These are phyloP conservation scores for Cephus nigrinus DNA, from an alignment of 2,888 invertebrate species.

Conservation along the genomic window DNA sequence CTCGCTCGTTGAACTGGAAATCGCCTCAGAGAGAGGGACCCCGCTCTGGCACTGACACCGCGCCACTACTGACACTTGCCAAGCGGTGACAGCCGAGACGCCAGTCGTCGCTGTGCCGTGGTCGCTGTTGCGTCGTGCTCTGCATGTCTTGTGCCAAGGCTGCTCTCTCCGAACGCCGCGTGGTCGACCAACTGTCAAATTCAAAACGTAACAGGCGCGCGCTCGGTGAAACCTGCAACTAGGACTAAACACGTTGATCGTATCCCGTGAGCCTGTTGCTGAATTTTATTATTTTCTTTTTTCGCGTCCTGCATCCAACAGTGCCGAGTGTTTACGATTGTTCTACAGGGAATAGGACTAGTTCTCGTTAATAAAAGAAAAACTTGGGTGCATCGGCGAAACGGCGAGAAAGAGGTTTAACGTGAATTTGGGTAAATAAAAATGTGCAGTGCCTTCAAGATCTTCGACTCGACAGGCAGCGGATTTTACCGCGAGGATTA, in stretches of 20 bases:
- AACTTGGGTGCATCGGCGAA: neutral
- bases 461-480: conserved; percentile 35
- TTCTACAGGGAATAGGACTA: neutral
- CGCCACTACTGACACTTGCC: conserved; percentile 46
- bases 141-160: neutral
- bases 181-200: conserved; percentile 12
- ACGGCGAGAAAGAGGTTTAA: neutral
- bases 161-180: neutral
- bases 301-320: neutral
- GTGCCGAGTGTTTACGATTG: neutral
- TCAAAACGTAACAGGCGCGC: neutral
- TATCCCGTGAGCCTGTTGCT: neutral
- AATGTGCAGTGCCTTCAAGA: conserved; percentile 25
- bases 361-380: neutral
- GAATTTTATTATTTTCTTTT: neutral
- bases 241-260: neutral
- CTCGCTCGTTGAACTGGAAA: neutral
- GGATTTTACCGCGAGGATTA: conserved; percentile 43
- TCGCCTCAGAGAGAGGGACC: neutral
- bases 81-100: conserved; percentile 52
- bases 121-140: conserved; percentile 27
- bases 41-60: conserved; percentile 4
- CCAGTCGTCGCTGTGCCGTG: conserved; percentile 41
- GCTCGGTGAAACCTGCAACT: neutral
- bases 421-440: neutral